Percentiles rank a stretch among this genome's conserved stretches.
phyloP scores from a whole-genome alignment of 2,113 vertebrate species.

The Anarrhichthys ocellatus region DNA sequence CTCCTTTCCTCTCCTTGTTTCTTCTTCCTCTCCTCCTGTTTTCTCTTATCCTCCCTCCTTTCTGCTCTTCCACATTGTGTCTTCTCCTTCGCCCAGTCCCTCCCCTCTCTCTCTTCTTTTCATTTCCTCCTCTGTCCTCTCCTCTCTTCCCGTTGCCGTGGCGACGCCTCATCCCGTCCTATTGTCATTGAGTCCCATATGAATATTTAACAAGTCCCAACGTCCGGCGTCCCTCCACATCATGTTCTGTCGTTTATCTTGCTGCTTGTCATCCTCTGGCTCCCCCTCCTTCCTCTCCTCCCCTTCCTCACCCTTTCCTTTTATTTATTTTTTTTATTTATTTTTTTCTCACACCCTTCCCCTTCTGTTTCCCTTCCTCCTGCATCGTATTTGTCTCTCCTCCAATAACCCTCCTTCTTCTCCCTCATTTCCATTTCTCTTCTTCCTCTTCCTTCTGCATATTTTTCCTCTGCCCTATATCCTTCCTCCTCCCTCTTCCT shows the following conservation, averaged over 20 bases:
- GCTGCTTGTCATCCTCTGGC: constrained; percentile 10
- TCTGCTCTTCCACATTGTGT: background rate
- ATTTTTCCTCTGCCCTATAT: constrained; percentile 2
- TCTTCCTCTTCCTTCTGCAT: background rate
- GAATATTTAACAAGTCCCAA: constrained; percentile 67
- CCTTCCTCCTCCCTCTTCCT: background rate
- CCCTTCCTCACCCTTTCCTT: background rate
- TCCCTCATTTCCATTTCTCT: background rate
- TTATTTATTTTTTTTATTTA: too few species aligned
- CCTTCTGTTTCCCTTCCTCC: background rate
- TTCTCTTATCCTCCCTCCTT: background rate
- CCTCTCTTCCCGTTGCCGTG: constrained; percentile 34
- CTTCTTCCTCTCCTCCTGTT: background rate
- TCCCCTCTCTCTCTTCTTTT: background rate
- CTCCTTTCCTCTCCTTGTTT: background rate
- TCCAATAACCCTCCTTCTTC: background rate
- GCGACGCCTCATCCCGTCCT: constrained; percentile 39
- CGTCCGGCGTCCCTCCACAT: constrained; percentile 45
- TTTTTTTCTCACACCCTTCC: background rate
- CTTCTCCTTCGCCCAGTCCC: background rate
- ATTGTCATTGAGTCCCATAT: constrained; percentile 60
- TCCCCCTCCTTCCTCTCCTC: background rate
- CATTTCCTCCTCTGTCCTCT: background rate
- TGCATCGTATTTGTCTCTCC: background rate
- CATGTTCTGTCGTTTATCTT: constrained; percentile 44